These are phyloP conservation scores for Prosapia bicincta DNA, from an alignment of 2,888 invertebrate genomes.

Conservation along the genomic window DNA sequence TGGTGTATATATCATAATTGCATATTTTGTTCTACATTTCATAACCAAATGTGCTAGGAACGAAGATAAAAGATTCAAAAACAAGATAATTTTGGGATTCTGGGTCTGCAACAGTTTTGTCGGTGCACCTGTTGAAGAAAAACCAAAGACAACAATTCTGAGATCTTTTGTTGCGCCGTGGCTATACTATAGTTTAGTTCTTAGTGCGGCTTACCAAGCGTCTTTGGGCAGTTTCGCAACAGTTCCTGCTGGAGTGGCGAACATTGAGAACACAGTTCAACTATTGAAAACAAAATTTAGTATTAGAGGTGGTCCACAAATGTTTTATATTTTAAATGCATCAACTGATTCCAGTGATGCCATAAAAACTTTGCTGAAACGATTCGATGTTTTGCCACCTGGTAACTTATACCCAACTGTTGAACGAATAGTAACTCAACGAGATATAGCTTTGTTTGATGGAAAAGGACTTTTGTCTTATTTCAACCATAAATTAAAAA, in stretches of 20 bases:
- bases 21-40: constrained; percentile 19
- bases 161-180: constrained; percentile 37
- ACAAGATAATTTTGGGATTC: constrained; percentile 14
- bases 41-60: neutral
- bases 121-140: constrained; percentile 35
- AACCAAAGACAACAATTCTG: constrained; percentile 30
- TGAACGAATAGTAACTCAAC: constrained; percentile 25
- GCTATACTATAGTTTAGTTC: constrained; percentile 38
- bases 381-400: constrained; percentile 34
- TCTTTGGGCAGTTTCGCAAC: constrained; percentile 39
- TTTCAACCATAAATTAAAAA: constrained; percentile 20
- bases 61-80: constrained; percentile 16
- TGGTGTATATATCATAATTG: constrained; percentile 27
- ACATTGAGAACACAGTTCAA: constrained; percentile 36
- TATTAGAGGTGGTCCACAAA: constrained; percentile 36
- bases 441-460: constrained; percentile 34
- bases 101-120: constrained; percentile 29
- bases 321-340: constrained; percentile 34
- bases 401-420: constrained; percentile 31
- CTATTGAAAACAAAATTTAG: constrained; percentile 36
- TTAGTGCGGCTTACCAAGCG: constrained; percentile 35
- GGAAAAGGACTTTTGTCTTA: constrained; percentile 22
- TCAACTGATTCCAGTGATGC: constrained; percentile 31
- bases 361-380: constrained; percentile 30
- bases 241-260: constrained; percentile 37